Base-by-base conservation (phyloP, 2,797 vertebrate species). In the Crocidura indochinensis region DNA sequence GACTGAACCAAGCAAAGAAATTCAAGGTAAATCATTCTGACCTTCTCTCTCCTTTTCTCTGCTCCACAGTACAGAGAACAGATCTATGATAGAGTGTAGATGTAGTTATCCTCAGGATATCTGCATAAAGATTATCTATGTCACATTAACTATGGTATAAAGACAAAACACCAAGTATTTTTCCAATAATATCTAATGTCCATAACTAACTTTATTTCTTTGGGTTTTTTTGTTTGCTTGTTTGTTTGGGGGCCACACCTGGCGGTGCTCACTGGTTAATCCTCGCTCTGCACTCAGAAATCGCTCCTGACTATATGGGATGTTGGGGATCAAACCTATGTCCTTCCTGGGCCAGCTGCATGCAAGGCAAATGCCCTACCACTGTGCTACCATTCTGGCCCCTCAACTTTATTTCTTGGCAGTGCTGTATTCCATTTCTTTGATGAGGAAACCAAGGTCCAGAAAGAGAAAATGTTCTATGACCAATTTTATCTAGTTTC, bases 401-500 rank as follows among this genome's bases (percentile, higher is more conserved):
- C 38, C 38, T 38, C 38, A 38, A 38, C 38, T 5, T 38, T 38
- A 38, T 38, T 38, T 38, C 38, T 38, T 38, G 38, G 38, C 38
- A 38, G 38, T 38, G 17, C 4, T 44, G 4, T 84, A 73, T 90
- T 29, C 85, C 64, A 3, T n/a, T 44, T 71, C 73, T 46, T 69
- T 78, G 72, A 71, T 46, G 64, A 90, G 27, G 60, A 94, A 81
- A 81, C 20, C 3, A n/a, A 94, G 65, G 27, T 24, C 84, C 47
- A 29, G 72, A 24, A n/a, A 73, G 46, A 84, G 51, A 77, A 12
- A 73, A 12, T 24, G 26, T 31, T 53, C 38, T 0, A n/a, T n/a
- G 27, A 53, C 29, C 44, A 84, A 74, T 26, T 27, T 90, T 24
- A 74, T 68, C 31, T 20, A 65, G 22, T 77, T 71, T 80, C 10